Base-by-base conservation (phyloP, 2,797 vertebrate genomes). In the Onychomys arenicola region DNA sequence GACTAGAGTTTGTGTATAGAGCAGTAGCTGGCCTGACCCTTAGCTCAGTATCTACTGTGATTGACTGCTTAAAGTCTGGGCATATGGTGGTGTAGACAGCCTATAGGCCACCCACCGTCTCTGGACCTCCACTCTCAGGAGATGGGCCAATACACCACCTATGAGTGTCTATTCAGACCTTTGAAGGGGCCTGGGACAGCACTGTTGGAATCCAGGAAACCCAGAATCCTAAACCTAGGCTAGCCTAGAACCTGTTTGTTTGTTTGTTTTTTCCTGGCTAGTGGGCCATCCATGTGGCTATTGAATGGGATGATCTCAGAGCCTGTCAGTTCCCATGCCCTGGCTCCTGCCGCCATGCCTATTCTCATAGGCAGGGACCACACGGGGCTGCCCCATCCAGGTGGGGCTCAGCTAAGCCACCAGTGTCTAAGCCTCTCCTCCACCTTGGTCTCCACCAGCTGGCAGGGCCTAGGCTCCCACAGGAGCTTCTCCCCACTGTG, bases 321-420 rank as follows among this genome's bases (percentile, higher is more conserved):
- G 77, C 25, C 2, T 5, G 0, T 13, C 21, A 10, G 67, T 27
- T 25, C 82, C 46, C 2, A 0, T 2, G 40, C 14, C 8, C 55
- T 80, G 0, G 17, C 52, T 34, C 43, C 49, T n/a, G 2, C n/a
- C 5, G 43, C 1, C 25, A 14, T 0, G 6, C 37, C 43, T 3
- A 27, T 13, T 17, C 16, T 13, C 52, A 9, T 71, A 9, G 19
- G 29, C 6, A 23, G 34, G 25, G 46, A 0, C 37, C 59, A 21
- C 11, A 9, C 2, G 1, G 43, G n/a, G 1, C 32, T 13, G 19
- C 19, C 32, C 19, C 34, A 76, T 40, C n/a, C 6, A 2, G 37
- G 73, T 52, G 63, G 5, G 1, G 59, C 13, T 78, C 32, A 80
- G 52, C 6, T 17, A 17, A 65, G 69, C 23, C 34, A 34, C 40